A percentile compares a stretch with the other conserved stretches of the same genome.
These are phyloP conservation scores for Thunnus maccoyii DNA, from an alignment of 2,113 vertebrate species.

Conservation along the genomic window DNA sequence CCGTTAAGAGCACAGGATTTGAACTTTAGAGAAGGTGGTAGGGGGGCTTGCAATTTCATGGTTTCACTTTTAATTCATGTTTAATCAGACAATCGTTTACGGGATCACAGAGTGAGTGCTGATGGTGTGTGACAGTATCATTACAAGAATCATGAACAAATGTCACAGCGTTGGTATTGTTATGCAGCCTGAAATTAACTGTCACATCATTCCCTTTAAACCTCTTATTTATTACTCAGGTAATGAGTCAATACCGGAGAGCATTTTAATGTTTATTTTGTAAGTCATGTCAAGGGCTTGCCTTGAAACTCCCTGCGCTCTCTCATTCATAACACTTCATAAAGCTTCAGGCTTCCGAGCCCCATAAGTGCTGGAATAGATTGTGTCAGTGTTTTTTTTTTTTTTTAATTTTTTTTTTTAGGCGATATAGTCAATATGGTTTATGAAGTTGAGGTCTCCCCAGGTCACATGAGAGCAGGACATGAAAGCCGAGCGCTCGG, in stretches of 20 bases:
- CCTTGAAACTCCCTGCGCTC: constrained; percentile 62
- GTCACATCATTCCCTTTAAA: constrained; percentile 49
- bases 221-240: constrained; percentile 52
- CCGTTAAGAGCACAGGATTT: constrained; percentile 74
- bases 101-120: constrained; percentile 52
- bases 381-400: not conserved
- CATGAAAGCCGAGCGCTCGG: constrained; percentile 74
- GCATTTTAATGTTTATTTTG: constrained; percentile 36
- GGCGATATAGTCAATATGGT: constrained; percentile 74
- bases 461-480: constrained; percentile 77
- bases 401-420: constrained; percentile 32
- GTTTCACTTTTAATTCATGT: constrained; percentile 78
- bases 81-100: constrained; percentile 71
- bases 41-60: constrained; percentile 69
- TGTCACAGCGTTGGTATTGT: constrained; percentile 50
- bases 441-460: constrained; percentile 76
- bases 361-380: constrained; percentile 71
- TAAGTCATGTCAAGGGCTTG: constrained; percentile 48
- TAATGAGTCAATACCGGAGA: constrained; percentile 56
- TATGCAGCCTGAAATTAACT: constrained; percentile 59
- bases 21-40: constrained; percentile 74
- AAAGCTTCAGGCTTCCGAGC: constrained; percentile 62
- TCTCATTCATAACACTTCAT: constrained; percentile 72
- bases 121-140: constrained; percentile 57
- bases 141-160: constrained; percentile 54